Base-by-base conservation (phyloP, 2,113 vertebrate species). In the Anoura caudifer region DNA sequence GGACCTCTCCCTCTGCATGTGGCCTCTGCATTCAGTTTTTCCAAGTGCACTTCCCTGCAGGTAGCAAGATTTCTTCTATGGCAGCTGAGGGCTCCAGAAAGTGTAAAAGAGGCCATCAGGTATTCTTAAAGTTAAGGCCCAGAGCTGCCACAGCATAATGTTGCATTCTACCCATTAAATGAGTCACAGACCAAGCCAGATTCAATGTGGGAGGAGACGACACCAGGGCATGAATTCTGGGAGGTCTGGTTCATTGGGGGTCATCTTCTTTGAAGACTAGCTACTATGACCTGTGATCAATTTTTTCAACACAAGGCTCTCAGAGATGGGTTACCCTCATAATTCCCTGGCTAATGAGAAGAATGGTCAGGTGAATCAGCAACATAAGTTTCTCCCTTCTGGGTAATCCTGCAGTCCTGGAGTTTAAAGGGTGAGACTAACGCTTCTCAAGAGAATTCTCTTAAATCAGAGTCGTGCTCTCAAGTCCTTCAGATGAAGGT, bases 251-350 rank as follows among this genome's bases (percentile, higher is more conserved):
- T 63, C 73, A 59, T 8, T 10, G 19, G 16, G 50, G 17, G 6
- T 73, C n/a, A 85, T 87, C 33, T 61, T 83, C 36, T 87, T 88
- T 91, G 59, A 96, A 94, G 17, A 85, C 7, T 15, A 89, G 54
- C 52, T 45, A 5, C 36, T 87, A 2, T 24, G 47, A 88, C 26
- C 13, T 72, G 7, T 80, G 22, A 63, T 73, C 59, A 70, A 5
- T 47, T 93, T 81, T 59, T 75, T 36, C 12, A 15, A 11, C 73
- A 45, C 0, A 9, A 91, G 10, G 4, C 9, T 87, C 20, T 87
- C 20, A 70, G 50, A 17, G 22, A 16, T 95, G 26, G 90, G 33
- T 54, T 91, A 86, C 28, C 52, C 9, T 72, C 33, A 14, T 47
- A 81, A 50, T 12, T 90, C 91, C 19, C 50, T 70, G 45, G 31